Evolutionary conservation across 2,888 invertebrate genomes (phyloP).

Genomic region (Oscheius onirici): DNA sequence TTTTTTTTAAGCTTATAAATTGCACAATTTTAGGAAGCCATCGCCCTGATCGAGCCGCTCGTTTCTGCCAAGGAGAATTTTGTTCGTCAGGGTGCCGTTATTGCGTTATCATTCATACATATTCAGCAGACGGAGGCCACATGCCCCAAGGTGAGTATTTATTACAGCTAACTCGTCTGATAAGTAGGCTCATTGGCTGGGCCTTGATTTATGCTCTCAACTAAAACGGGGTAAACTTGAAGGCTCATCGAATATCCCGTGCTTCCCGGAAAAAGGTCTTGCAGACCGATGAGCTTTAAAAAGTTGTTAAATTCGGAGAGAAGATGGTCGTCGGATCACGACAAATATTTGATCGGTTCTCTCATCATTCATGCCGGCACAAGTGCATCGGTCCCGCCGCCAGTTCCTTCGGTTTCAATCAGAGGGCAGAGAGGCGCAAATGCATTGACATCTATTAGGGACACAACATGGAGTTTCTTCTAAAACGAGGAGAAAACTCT

Average conservation of each 20-base stretch:
- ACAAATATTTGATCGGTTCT: constrained; percentile 29
- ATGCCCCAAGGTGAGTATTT: constrained; percentile 82
- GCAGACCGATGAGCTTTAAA: background rate
- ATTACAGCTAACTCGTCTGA: background rate
- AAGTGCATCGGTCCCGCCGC: constrained; percentile 27
- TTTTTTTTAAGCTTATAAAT: background rate
- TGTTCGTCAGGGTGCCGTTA: constrained; percentile 94
- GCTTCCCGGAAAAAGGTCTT: background rate
- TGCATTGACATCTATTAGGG: constrained; percentile 29
- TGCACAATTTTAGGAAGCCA: constrained; percentile 81
- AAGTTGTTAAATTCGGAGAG: background rate
- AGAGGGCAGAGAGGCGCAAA: constrained; percentile 30
- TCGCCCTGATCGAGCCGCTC: constrained; percentile 94
- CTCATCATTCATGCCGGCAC: constrained; percentile 31
- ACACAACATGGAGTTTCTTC: constrained; percentile 17
- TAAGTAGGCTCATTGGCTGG: no score
- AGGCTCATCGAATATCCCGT: no score
- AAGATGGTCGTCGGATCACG: background rate
- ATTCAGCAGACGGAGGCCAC: constrained; percentile 96
- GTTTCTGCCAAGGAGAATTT: constrained; percentile 98
- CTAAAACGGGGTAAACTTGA: no score
- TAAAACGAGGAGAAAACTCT: background rate
- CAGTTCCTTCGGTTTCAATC: constrained; percentile 32
- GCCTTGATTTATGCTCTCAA: no score
- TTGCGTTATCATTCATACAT: constrained; percentile 95